Percentiles rank a stretch among this genome's conserved stretches.
Conservation (phyloP, 1,140 invertebrate species). For the Macrobrachium rosenbergii region DNA sequence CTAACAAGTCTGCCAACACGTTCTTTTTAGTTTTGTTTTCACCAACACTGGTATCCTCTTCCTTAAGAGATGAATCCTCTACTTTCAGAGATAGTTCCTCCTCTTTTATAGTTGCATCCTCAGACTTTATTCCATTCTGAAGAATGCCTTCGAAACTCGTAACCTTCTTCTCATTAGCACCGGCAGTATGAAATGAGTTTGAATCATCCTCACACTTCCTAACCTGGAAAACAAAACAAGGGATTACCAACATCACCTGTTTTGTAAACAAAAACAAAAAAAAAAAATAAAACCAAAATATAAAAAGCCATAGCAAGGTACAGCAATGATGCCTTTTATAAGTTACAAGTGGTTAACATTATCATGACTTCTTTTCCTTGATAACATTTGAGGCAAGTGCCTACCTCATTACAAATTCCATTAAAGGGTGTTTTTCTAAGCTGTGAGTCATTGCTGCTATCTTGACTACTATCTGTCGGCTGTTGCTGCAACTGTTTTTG, state of each 20-base stretch:
- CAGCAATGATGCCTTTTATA: too few relatives aligned
- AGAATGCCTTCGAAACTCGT: constrained; percentile 78
- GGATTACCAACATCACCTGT: neutral
- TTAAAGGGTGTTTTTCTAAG: constrained; percentile 51
- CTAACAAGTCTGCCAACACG: constrained; percentile 79
- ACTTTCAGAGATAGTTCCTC: constrained; percentile 4
- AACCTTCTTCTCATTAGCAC: constrained; percentile 76
- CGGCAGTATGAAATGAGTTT: constrained; percentile 69
- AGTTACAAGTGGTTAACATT: too few relatives aligned
- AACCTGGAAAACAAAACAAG: constrained; percentile 49
- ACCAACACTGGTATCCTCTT: constrained; percentile 27
- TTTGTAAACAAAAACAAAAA: neutral
- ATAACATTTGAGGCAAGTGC: neutral
- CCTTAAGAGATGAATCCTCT: neutral
- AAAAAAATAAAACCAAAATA: too few relatives aligned
- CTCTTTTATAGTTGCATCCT: constrained; percentile 63
- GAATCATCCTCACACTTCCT: constrained; percentile 64
- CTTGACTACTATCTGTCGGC: constrained; percentile 74
- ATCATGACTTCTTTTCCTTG: too few relatives aligned
- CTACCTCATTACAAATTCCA: constrained; percentile 60
- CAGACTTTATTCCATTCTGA: constrained; percentile 73
- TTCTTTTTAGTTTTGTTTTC: constrained; percentile 69
- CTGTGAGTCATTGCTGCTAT: constrained; percentile 75
- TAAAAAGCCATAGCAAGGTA: too few relatives aligned
- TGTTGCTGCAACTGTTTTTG: constrained; percentile 71